A percentile compares a stretch with the other conserved stretches of the same genome.
Evolutionary conservation across 2,888 invertebrate species (phyloP).

Genomic region (Nephrotoma flavescens): DNA sequence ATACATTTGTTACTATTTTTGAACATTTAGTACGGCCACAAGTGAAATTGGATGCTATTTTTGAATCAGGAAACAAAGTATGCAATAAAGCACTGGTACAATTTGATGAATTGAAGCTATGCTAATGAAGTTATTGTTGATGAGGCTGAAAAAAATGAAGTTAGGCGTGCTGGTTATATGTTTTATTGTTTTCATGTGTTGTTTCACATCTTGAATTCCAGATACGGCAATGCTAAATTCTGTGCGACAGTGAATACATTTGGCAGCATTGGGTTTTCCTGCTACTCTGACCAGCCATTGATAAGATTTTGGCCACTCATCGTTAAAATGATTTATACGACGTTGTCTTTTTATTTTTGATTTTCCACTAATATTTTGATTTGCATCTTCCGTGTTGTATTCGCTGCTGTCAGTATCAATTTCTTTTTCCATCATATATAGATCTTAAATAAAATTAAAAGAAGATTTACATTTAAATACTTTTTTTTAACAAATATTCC

Average conservation of each 20-base stretch:
- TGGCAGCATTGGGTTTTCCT: not conserved
- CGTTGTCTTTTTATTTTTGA: too few species aligned
- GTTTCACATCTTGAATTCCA: not conserved
- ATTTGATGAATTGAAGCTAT: not conserved
- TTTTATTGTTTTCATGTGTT: not conserved
- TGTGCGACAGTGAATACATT: not conserved
- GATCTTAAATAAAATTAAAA: too few species aligned
- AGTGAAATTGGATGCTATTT: slow-evolving; percentile 2
- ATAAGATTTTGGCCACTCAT: not conserved
- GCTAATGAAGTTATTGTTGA: not conserved
- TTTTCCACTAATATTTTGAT: too few species aligned
- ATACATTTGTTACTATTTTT: not conserved
- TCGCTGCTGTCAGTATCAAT: too few species aligned
- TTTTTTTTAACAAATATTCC: too few species aligned
- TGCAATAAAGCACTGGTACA: slow-evolving; percentile 1
- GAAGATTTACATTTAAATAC: too few species aligned
- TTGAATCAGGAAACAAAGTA: slow-evolving; percentile 1
- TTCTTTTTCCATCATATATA: too few species aligned
- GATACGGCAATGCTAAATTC: not conserved
- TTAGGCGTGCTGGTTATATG: not conserved
- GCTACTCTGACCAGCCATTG: not conserved
- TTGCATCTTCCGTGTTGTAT: too few species aligned
- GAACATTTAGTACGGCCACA: slow-evolving; percentile 1
- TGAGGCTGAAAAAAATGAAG: not conserved
- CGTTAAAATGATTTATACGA: not conserved